These are phyloP conservation scores for Aepyceros melampus DNA, from an alignment of 2,113 vertebrate species.

Conservation along the genomic window DNA sequence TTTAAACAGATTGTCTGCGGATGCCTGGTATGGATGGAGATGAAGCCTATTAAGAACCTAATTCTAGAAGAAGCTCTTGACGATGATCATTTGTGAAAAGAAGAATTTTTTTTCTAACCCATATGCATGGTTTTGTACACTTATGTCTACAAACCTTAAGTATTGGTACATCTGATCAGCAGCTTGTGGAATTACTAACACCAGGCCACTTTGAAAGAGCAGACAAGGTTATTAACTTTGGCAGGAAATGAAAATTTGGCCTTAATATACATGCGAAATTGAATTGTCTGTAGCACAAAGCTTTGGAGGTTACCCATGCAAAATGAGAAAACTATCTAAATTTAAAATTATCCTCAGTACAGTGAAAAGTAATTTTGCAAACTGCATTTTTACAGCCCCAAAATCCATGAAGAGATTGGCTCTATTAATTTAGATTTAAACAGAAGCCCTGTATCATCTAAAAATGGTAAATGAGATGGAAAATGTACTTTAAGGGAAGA, in stretches of 20 bases:
- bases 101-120: slow-evolving; percentile 26
- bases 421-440: slow-evolving; percentile 78
- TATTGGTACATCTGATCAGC: slow-evolving; percentile 43
- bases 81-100: slow-evolving; percentile 67
- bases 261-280: slow-evolving; percentile 77
- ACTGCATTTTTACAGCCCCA: slow-evolving; percentile 58
- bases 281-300: slow-evolving; percentile 75
- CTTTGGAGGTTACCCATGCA: slow-evolving; percentile 76
- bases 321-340: slow-evolving; percentile 78
- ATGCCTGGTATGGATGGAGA: not conserved
- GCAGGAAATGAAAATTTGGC: slow-evolving; percentile 77
- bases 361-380: slow-evolving; percentile 75
- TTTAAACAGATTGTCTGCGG: slow-evolving; percentile 37
- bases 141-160: slow-evolving; percentile 37
- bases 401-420: slow-evolving; percentile 66
- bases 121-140: slow-evolving; percentile 43
- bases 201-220: slow-evolving; percentile 61
- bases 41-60: slow-evolving; percentile 50
- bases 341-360: slow-evolving; percentile 74
- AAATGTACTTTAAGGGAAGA: slow-evolving; percentile 58
- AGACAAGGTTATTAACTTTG: slow-evolving; percentile 78
- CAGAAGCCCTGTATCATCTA: slow-evolving; percentile 56
- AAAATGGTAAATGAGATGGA: slow-evolving; percentile 70
- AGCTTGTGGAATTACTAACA: slow-evolving; percentile 67
- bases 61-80: slow-evolving; percentile 69